Percentiles rank a stretch among this genome's conserved stretches.
Evolutionary conservation across 2,888 invertebrate genomes (phyloP).

Genomic region (Pristionchus japonicus): DNA sequence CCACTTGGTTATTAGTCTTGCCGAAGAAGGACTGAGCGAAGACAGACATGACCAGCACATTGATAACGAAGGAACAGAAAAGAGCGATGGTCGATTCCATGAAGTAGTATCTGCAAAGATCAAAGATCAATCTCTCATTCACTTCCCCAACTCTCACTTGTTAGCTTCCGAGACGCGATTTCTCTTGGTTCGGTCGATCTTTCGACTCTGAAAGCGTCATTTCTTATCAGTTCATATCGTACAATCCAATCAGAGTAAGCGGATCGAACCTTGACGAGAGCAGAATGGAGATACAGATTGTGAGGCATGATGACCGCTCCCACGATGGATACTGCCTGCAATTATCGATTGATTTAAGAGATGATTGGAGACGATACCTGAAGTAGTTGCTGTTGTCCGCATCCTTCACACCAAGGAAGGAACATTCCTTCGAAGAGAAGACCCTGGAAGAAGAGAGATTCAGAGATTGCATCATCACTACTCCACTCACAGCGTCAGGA

Average conservation of each 20-base stretch:
- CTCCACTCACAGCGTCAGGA: conserved; percentile 83
- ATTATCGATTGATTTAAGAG: not conserved
- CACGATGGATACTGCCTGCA: conserved; percentile 81
- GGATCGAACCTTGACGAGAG: conserved; percentile 90
- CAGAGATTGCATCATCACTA: too few relatives aligned
- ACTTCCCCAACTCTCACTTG: conserved; percentile 75
- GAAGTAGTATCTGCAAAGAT: conserved; percentile 83
- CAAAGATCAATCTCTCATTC: not conserved
- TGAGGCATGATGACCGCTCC: conserved; percentile 94
- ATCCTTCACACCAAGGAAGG: conserved; percentile 85
- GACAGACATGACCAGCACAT: conserved; percentile 89
- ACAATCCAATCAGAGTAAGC: too few relatives aligned
- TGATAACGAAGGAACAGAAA: conserved; percentile 87
- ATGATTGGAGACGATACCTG: conserved; percentile 73
- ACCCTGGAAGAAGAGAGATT: conserved; percentile 79
- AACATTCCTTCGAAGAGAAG: conserved; percentile 84
- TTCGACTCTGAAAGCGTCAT: conserved; percentile 81
- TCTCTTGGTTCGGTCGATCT: conserved; percentile 84
- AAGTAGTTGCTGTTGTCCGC: conserved; percentile 82
- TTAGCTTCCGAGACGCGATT: conserved; percentile 87
- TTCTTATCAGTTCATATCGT: not conserved
- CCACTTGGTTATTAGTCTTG: conserved; percentile 80
- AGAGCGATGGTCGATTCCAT: conserved; percentile 86
- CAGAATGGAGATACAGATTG: conserved; percentile 90
- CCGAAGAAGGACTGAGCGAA: conserved; percentile 87